These are phyloP conservation scores for Menidia menidia DNA, from an alignment of 2,797 vertebrate genomes.

Conservation along the genomic window DNA sequence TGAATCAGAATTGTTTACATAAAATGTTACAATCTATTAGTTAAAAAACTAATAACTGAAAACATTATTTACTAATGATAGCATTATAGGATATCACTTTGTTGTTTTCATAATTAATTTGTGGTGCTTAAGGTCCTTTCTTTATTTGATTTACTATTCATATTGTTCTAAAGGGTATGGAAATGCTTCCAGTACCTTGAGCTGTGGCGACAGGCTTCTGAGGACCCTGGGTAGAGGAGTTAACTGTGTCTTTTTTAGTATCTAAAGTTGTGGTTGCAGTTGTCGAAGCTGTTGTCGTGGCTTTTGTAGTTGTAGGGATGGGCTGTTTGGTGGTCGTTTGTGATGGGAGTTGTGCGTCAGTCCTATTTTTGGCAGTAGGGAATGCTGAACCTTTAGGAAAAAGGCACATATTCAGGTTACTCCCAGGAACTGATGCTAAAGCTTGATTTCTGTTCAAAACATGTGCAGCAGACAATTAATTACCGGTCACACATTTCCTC, in stretches of 20 bases:
- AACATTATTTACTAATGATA: background rate
- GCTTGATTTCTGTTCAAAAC: background rate
- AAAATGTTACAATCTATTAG: no score
- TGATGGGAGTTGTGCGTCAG: background rate
- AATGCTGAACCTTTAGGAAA: slow-evolving; percentile 4
- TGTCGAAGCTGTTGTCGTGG: slow-evolving; percentile 8
- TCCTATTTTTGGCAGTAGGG: slow-evolving; percentile 12
- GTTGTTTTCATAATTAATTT: background rate
- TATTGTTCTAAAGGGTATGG: background rate
- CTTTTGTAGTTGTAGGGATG: background rate
- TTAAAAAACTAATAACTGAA: no score
- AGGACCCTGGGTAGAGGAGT: slow-evolving; percentile 9
- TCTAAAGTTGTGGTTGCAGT: slow-evolving; percentile 17
- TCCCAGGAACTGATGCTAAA: background rate
- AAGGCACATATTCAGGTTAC: background rate
- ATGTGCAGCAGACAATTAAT: slow-evolving; percentile 47
- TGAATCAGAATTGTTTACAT: no score
- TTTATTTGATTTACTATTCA: background rate
- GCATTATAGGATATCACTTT: background rate
- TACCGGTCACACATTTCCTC: slow-evolving; percentile 85
- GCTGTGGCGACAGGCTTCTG: slow-evolving; percentile 14
- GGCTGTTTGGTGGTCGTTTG: slow-evolving; percentile 11
- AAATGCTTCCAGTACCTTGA: slow-evolving; percentile 49
- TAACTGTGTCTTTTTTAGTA: slow-evolving; percentile 11
- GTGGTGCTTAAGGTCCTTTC: background rate